phyloP scores from a whole-genome alignment of 2,888 invertebrate species.

The Ichneumoninae sp. region DNA sequence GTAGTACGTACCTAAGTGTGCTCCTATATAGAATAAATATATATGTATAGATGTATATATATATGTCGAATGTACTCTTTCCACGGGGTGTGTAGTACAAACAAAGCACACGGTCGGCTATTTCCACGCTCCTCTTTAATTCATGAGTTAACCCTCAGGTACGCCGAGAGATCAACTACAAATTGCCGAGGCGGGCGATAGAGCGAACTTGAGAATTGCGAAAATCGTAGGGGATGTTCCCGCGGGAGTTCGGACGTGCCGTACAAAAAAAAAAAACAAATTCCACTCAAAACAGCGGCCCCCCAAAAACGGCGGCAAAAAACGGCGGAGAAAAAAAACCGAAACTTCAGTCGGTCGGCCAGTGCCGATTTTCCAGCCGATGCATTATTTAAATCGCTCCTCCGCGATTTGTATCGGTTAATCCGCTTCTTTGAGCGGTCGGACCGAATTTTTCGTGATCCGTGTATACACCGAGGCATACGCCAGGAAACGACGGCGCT shows the following conservation, averaged over 20 bases:
- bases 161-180: constrained; percentile 47
- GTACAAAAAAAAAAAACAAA: background rate
- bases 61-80: background rate
- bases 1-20: constrained; percentile 1
- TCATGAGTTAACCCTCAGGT: constrained; percentile 54
- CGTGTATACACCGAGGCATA: background rate
- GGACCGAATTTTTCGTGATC: background rate
- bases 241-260: background rate
- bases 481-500: background rate
- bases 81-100: constrained; percentile 21
- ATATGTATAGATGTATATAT: background rate
- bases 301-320: too few relatives aligned
- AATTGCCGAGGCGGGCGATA: constrained; percentile 42
- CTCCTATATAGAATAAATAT: constrained; percentile 8
- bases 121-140: constrained; percentile 47
- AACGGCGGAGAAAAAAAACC: background rate
- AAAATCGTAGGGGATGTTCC: constrained; percentile 29
- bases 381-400: constrained; percentile 25
- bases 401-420: constrained; percentile 22
- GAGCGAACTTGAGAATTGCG: constrained; percentile 18
- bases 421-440: constrained; percentile 1
- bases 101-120: constrained; percentile 37
- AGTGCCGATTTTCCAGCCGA: constrained; percentile 4
- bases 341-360: background rate
- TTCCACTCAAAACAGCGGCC: constrained; percentile 3